Conservation (phyloP, 2,888 invertebrate species). For the Lampropteryx suffumata region DNA sequence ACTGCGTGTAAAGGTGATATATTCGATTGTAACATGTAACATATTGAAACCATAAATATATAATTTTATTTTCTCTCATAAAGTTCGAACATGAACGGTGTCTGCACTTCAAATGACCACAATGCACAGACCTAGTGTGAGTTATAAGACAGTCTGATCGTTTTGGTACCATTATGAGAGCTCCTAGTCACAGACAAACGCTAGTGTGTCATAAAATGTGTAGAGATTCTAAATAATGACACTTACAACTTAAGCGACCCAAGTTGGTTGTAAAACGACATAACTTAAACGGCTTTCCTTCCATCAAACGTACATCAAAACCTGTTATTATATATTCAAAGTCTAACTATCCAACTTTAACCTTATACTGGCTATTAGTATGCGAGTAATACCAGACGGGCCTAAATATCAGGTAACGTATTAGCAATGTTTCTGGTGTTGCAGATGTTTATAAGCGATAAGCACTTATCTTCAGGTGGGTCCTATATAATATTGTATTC, state of each 20-base stretch:
- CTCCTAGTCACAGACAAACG: background rate
- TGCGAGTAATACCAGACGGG: background rate
- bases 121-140: no score
- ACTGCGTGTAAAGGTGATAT: no score
- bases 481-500: no score
- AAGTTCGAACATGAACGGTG: no score
- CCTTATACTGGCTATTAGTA: background rate
- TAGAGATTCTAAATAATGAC: background rate
- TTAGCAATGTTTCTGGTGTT: no score
- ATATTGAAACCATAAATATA: no score
- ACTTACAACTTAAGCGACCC: constrained; percentile 1
- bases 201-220: background rate
- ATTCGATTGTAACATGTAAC: no score
- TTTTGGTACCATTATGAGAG: background rate
- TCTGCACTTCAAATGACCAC: no score
- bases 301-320: constrained; percentile 7
- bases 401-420: background rate
- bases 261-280: constrained; percentile 1
- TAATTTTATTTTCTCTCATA: no score
- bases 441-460: no score
- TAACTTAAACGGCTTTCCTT: background rate
- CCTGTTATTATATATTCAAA: constrained; percentile 8
- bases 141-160: no score
- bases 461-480: no score
- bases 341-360: constrained; percentile 2